Conservation (phyloP, 1,140 invertebrate species). For the Drosophila aff. region DNA sequence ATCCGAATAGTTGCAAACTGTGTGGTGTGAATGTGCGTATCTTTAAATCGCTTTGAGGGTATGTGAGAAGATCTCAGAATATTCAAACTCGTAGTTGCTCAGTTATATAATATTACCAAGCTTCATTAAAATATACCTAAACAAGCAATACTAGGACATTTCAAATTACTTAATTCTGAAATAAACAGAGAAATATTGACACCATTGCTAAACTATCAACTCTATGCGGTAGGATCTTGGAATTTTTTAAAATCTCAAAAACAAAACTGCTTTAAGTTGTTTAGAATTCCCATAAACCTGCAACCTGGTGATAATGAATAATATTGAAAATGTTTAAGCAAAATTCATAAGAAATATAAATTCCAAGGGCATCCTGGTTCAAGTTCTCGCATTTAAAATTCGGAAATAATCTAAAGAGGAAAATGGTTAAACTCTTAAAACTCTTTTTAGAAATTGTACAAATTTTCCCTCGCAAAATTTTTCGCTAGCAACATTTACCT, state of each 20-base stretch:
- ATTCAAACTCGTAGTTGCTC: conserved; percentile 5
- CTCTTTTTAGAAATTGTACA: no score
- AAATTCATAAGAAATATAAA: no score
- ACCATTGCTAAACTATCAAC: background rate
- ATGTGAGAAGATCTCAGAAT: conserved; percentile 22
- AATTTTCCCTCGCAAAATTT: no score
- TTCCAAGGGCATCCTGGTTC: no score
- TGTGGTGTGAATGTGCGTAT: background rate
- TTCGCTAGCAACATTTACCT: no score
- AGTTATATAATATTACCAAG: background rate
- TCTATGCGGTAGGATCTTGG: background rate
- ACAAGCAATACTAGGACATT: background rate
- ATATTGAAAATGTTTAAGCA: no score
- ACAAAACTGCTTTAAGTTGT: no score
- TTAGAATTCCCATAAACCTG: no score
- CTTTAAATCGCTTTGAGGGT: background rate
- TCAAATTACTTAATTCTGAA: background rate
- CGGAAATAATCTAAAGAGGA: no score
- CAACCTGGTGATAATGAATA: no score
- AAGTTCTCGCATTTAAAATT: no score
- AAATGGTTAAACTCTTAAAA: no score
- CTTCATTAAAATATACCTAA: background rate
- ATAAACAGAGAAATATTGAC: background rate
- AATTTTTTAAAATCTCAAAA: background rate
- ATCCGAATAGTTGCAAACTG: conserved; percentile 6